phyloP scores from a whole-genome alignment of 2,113 vertebrate genomes.

The Sphaerodactylus townsendi region DNA sequence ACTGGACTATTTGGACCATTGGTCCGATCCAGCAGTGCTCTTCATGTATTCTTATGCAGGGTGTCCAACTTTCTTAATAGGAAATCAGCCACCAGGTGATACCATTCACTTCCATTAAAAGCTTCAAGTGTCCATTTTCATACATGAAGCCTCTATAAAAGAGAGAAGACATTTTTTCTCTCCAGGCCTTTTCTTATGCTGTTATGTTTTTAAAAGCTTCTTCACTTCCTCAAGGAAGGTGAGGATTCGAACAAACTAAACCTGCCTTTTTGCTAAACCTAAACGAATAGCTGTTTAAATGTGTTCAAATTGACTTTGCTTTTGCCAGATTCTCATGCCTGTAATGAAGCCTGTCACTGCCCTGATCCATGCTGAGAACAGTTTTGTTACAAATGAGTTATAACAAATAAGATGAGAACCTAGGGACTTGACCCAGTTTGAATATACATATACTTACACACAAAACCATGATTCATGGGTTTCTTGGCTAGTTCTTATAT shows the following conservation, averaged over 20 bases:
- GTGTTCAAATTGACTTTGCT: fast-evolving
- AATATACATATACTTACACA: slow-evolving; percentile 1
- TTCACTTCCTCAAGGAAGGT: not conserved
- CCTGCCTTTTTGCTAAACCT: not conserved
- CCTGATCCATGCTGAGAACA: not conserved
- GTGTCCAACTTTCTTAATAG: too few relatives aligned
- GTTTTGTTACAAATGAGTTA: not conserved
- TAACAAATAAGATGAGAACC: not conserved
- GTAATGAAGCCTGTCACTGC: not conserved
- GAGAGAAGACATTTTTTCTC: too few relatives aligned
- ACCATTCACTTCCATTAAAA: too few relatives aligned
- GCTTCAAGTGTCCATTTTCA: too few relatives aligned
- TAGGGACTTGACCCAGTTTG: not conserved
- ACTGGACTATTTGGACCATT: too few relatives aligned
- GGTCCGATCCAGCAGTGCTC: too few relatives aligned
- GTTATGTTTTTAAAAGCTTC: not conserved
- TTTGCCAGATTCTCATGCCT: not conserved
- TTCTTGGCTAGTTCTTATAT: not conserved
- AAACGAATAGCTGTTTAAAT: not conserved
- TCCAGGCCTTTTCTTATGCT: too few relatives aligned
- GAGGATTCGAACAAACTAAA: not conserved
- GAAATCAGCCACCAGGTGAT: too few relatives aligned
- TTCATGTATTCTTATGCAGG: too few relatives aligned
- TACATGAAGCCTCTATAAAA: too few relatives aligned
- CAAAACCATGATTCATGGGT: not conserved